phyloP scores from a whole-genome alignment of 2,113 vertebrate genomes.

The Sylvia atricapilla region DNA sequence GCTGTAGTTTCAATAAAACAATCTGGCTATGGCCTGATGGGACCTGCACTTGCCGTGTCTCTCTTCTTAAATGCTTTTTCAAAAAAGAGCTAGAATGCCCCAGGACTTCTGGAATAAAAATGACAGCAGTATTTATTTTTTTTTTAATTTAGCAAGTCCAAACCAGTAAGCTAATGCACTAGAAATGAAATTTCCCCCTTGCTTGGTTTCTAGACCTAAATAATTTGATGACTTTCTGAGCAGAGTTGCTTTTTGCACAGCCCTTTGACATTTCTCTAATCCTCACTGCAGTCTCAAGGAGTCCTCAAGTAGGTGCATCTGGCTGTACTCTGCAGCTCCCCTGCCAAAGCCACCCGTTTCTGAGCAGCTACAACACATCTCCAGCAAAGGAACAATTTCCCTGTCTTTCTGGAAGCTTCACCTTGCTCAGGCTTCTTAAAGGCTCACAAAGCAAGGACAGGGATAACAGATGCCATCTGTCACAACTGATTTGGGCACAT shows the following conservation, averaged over 20 bases:
- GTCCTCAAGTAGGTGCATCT: background rate
- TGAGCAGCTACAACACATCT: background rate
- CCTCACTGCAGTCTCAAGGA: background rate
- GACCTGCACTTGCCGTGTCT: accelerated
- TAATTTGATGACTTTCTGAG: background rate
- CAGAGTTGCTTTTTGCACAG: background rate
- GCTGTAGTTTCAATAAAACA: background rate
- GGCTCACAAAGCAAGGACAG: background rate
- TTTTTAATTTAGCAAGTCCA: background rate
- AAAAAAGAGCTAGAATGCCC: background rate
- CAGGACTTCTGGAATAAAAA: background rate
- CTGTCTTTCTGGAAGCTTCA: background rate
- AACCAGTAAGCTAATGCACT: background rate
- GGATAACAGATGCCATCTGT: slow-evolving; percentile 13
- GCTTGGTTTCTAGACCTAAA: background rate
- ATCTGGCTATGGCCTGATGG: background rate
- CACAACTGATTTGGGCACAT: background rate
- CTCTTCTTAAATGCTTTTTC: background rate
- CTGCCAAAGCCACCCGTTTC: background rate
- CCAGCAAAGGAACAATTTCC: background rate
- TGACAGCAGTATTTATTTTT: background rate
- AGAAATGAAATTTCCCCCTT: background rate
- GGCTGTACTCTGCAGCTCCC: background rate
- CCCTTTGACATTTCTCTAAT: background rate
- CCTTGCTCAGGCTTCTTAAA: background rate